Evolutionary conservation across 2,797 vertebrate genomes (phyloP).

Genomic region (Liparis tanakae): DNA sequence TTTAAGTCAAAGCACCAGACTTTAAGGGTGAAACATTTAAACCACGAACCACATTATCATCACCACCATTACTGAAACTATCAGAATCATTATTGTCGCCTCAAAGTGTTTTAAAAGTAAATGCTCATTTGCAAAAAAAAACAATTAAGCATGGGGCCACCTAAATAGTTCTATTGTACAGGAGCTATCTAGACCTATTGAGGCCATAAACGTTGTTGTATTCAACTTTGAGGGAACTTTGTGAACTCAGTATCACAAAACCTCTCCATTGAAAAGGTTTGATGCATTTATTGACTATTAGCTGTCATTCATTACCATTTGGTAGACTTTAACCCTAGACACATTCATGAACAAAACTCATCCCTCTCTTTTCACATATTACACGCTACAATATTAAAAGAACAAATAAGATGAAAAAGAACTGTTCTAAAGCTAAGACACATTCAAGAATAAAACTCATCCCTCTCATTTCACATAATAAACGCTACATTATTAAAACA

Average conservation of each 20-base stretch:
- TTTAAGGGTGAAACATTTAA: conserved; percentile 30
- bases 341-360: not conserved
- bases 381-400: not conserved
- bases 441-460: not conserved
- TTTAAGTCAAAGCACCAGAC: conserved; percentile 22
- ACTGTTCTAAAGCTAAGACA: no score
- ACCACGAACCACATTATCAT: conserved; percentile 37
- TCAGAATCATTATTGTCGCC: conserved; percentile 23
- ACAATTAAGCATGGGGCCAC: conserved; percentile 6
- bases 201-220: not conserved
- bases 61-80: conserved; percentile 41
- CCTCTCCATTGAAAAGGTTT: not conserved
- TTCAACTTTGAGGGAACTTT: conserved; percentile 7
- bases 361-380: not conserved
- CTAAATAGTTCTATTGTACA: not conserved
- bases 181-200: not conserved
- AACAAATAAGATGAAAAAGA: no score
- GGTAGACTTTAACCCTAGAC: not conserved
- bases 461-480: not conserved
- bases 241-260: not conserved
- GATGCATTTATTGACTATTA: no score
- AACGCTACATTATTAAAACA: not conserved
- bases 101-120: conserved; percentile 32
- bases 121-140: conserved; percentile 23
- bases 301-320: not conserved